These are phyloP conservation scores for Diploscapter pachys DNA, from an alignment of 1,140 invertebrate genomes.

Conservation along the genomic window DNA sequence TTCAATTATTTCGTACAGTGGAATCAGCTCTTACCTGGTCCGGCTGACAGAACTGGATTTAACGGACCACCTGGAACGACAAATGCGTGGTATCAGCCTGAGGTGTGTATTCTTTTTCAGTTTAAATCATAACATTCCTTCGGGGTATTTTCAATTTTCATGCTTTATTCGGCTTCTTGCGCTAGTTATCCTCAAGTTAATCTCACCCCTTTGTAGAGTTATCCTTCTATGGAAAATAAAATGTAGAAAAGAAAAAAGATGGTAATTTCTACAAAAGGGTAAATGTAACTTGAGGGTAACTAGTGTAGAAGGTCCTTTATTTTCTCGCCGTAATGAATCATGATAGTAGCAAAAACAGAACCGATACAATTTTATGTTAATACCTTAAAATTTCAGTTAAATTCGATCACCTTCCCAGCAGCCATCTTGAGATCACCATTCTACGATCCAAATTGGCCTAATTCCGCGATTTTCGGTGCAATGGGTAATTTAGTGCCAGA, in stretches of 20 bases:
- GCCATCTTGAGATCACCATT: conserved; percentile 64
- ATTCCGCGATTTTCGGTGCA: conserved; percentile 66
- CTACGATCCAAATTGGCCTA: conserved; percentile 65
- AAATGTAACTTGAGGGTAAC: conserved; percentile 10
- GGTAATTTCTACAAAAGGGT: conserved; percentile 39
- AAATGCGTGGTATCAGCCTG: conserved; percentile 69
- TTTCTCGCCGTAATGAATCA: too few species aligned
- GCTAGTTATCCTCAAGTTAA: too few species aligned
- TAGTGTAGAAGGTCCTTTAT: too few species aligned
- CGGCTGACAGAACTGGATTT: conserved; percentile 63
- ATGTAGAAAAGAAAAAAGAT: conserved; percentile 58
- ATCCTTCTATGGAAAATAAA: neutral
- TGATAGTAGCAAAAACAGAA: too few species aligned
- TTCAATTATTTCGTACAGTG: conserved; percentile 34
- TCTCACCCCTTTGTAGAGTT: too few species aligned
- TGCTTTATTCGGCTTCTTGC: too few species aligned
- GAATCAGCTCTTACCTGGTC: conserved; percentile 27
- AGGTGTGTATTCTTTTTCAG: neutral
- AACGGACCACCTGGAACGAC: conserved; percentile 63
- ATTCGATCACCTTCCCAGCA: conserved; percentile 50
- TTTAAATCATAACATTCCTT: too few species aligned
- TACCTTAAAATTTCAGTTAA: conserved; percentile 42
- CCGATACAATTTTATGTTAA: conserved; percentile 60
- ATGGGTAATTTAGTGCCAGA: conserved; percentile 46
- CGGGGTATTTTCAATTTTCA: too few species aligned